Evolutionary conservation across 2,797 vertebrate genomes (phyloP), one percentile per base, ranked within the genome.

Genomic region (Phataginus tetradactyla): DNA sequence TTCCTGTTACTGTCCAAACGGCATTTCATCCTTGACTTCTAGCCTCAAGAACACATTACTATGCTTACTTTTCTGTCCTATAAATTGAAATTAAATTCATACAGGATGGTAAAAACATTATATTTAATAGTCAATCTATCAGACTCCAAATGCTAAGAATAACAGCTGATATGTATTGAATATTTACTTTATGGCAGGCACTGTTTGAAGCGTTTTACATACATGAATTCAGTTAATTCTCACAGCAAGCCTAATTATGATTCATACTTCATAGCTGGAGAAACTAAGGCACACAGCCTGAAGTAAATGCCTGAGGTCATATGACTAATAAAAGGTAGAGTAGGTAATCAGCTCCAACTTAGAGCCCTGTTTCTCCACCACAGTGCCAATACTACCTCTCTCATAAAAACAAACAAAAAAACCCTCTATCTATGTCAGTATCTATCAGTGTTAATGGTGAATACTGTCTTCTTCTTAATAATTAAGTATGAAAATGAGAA

Each of bases 41-140:
- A 6, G 23, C 10, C 68, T 90, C 55, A 85, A 57, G 69, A 45
- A 61, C 32, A 71, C 14, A 93, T 69, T 71, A 81, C 69, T 69
- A 88, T 91, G 64, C 88, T 91, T 92, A 90, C 79, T 94, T 83
- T 61, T 75, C 75, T 23, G 15, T 91, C 37, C 95, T 63, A 83
- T 72, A 88, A 71, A 69, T 74, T 91, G 45, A 96, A 97, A 84
- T 97, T 95, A 96, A 98, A 97, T 92, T 96, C 64, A 96, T 84
- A 86, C 53, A 55, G 20, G 29, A 37, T 55, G 96, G 78, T 91
- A 77, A 83, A 79, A 93, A 94, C 72, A 97, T 96, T 96, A 97
- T 15, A 96, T 91, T 96, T 97, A 91, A 91, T 95, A 97, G 90
- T 86, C 74, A 92, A 94, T 94, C 78, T 87, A 95, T 96, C 66